Conservation (phyloP, 2,113 vertebrate species). For the Isichthys henryi region DNA sequence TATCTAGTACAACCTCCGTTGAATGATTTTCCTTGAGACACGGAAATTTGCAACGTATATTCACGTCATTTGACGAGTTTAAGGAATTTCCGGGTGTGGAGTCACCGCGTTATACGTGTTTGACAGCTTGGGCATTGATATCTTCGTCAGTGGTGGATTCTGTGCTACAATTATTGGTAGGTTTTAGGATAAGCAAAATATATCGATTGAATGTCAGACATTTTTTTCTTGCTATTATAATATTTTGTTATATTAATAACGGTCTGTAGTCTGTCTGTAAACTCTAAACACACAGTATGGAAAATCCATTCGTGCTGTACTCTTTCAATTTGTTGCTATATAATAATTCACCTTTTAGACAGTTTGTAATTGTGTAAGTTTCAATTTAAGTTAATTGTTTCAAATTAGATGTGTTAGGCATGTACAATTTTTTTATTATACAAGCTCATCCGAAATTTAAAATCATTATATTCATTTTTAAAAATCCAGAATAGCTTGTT, state of each 20-base stretch:
- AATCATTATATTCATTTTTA: neutral
- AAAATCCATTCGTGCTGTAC: neutral
- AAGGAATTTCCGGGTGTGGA: slow-evolving; percentile 10
- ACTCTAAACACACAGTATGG: neutral
- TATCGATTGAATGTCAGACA: neutral
- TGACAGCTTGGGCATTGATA: neutral
- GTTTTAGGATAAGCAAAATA: neutral
- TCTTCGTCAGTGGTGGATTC: neutral
- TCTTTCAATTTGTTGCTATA: neutral
- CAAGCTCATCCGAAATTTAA: neutral
- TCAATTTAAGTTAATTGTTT: neutral
- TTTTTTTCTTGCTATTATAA: neutral
- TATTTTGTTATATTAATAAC: neutral
- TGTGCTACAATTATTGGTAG: neutral
- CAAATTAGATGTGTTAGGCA: neutral
- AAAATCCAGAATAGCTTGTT: neutral
- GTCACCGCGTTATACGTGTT: neutral
- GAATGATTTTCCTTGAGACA: neutral
- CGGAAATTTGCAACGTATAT: neutral
- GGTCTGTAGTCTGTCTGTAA: neutral
- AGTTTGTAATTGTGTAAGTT: neutral
- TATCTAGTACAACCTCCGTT: neutral
- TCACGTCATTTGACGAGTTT: slow-evolving; percentile 76
- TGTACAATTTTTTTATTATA: neutral
- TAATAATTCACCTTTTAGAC: neutral